These are phyloP conservation scores for Batillaria attramentaria DNA, from an alignment of 1,140 invertebrate genomes.

Conservation along the genomic window DNA sequence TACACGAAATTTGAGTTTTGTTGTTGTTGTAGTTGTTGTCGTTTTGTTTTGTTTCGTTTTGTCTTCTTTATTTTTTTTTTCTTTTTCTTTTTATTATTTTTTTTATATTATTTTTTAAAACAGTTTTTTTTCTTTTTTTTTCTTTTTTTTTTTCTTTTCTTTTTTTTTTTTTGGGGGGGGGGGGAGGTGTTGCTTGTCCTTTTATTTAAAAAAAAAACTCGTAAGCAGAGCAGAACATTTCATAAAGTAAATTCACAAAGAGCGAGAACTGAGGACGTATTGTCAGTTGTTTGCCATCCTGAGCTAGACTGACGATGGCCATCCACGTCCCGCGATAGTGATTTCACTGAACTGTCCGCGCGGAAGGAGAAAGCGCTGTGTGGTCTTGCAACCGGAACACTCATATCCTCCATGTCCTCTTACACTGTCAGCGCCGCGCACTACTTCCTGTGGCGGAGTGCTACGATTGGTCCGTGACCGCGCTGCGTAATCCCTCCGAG, in stretches of 20 bases:
- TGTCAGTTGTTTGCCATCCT: too few species aligned
- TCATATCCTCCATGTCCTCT: not conserved
- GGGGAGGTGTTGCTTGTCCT: too few species aligned
- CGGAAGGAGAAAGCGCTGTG: not conserved
- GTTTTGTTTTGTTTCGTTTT: not conserved
- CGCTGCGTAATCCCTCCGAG: not conserved
- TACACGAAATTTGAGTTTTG: too few species aligned
- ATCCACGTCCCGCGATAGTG: too few species aligned
- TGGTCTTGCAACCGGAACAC: constrained; percentile 2
- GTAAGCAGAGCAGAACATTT: too few species aligned
- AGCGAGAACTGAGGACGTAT: too few species aligned
- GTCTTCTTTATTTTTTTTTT: not conserved
- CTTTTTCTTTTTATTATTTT: not conserved
- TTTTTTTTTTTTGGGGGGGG: constrained; percentile 5
- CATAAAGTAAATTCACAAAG: too few species aligned
- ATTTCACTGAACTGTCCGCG: constrained; percentile 3
- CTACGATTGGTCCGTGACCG: not conserved
- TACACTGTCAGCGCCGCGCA: constrained; percentile 3
- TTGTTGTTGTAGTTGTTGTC: too few species aligned
- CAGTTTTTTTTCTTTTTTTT: not conserved
- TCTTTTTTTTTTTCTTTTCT: not conserved
- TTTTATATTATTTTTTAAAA: not conserved
- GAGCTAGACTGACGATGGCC: too few species aligned
- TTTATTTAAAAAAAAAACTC: too few species aligned
- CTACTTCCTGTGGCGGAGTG: constrained; percentile 4